Conservation (phyloP, 1,140 invertebrate species). For the Drosophila albomicans region DNA sequence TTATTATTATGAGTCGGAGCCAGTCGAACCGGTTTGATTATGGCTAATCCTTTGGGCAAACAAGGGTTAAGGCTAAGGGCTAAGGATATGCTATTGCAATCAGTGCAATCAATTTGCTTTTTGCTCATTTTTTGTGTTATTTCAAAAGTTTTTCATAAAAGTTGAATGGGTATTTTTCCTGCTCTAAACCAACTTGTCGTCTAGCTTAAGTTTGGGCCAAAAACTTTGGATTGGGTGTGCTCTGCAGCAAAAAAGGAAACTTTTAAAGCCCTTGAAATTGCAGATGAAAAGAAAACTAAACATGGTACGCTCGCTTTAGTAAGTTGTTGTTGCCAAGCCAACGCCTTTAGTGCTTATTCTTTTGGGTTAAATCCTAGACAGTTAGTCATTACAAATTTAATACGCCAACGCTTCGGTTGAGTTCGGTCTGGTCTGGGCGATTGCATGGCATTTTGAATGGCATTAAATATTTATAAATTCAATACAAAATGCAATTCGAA, state of each 20-base stretch:
- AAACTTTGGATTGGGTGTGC: conserved; percentile 39
- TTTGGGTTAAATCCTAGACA: conserved; percentile 55
- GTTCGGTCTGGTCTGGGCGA: conserved; percentile 38
- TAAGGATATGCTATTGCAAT: conserved; percentile 30
- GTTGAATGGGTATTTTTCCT: background rate
- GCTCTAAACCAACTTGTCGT: conserved; percentile 41
- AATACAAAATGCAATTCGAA: conserved; percentile 83
- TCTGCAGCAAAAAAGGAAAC: conserved; percentile 16
- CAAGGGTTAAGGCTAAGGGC: conserved; percentile 25
- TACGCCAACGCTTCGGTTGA: conserved; percentile 53
- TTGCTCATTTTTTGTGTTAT: conserved; percentile 16
- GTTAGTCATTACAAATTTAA: conserved; percentile 66
- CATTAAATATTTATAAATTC: conserved; percentile 85
- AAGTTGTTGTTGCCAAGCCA: conserved; percentile 20
- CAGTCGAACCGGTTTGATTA: conserved; percentile 55
- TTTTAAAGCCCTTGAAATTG: conserved; percentile 53
- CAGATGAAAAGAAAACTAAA: conserved; percentile 19
- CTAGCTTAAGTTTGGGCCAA: conserved; percentile 29
- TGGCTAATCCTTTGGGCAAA: conserved; percentile 64
- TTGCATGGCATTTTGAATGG: conserved; percentile 83
- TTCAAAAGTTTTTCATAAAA: conserved; percentile 25
- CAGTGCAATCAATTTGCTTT: conserved; percentile 29
- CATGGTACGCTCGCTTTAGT: conserved; percentile 37
- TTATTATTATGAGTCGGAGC: conserved; percentile 49
- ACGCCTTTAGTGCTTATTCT: conserved; percentile 2